A percentile compares a stretch with the other conserved stretches of the same genome.
Conservation (phyloP, 2,888 invertebrate genomes). For the Idaea aversata region DNA sequence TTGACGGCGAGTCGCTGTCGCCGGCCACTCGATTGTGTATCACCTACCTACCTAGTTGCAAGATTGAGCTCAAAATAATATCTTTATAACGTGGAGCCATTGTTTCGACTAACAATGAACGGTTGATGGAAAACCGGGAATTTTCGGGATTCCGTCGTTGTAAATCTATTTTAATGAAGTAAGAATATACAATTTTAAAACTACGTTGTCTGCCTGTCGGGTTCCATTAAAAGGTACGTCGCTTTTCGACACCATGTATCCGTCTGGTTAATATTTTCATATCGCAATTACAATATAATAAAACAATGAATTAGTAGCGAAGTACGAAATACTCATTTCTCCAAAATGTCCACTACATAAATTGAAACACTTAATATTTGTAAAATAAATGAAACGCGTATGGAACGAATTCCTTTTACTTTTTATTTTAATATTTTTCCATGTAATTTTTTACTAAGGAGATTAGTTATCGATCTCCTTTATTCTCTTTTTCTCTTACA, state of each 20-base stretch:
- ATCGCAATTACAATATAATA: background rate
- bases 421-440: no score
- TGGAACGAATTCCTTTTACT: no score
- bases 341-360: no score
- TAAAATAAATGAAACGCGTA: no score
- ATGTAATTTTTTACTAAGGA: no score
- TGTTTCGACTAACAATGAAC: slow-evolving; percentile 18
- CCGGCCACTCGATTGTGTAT: background rate
- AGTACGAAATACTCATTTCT: no score
- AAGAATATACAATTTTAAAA: background rate
- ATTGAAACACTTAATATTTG: no score
- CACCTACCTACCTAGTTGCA: background rate
- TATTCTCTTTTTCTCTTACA: no score
- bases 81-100: slow-evolving; percentile 11
- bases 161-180: slow-evolving; percentile 4
- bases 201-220: background rate
- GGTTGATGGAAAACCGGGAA: slow-evolving; percentile 11
- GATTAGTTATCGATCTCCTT: no score
- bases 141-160: background rate
- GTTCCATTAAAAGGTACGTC: background rate
- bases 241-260: background rate
- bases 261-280: background rate
- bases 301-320: no score
- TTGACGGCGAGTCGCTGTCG: background rate
- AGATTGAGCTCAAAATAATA: slow-evolving; percentile 14